Evolutionary conservation across 2,888 invertebrate species (phyloP), one percentile per base, ranked within the genome.

Genomic region (Sesia apiformis): DNA sequence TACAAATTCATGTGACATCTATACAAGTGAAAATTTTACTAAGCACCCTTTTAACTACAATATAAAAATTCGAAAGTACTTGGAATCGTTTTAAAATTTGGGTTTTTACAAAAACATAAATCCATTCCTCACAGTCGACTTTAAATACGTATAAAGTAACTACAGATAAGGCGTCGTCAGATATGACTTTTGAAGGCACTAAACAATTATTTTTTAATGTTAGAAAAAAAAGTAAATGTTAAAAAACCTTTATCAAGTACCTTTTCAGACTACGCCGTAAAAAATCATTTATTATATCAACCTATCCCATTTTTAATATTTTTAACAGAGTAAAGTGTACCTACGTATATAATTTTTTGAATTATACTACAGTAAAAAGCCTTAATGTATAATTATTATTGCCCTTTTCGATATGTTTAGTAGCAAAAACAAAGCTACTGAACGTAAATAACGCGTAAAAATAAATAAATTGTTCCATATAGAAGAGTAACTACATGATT

Each of bases 301-400:
- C 23, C 23, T 23, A 23, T 23, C 23, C 23, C 23, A 23, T 23
- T 23, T 23, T 23, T 23, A 23, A 23, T 23, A 23, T 23, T 23
- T 23, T 23, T 23, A 23, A 23, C 23, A 2, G 23, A 23, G 23
- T 23, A 23, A 23, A 23, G 23, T 23, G 23, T 23, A 23, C 74
- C 72, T 76, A 74, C 63, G 69, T 84, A 75, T 73, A 71, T 63
- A 66, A 65, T 69, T 68, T 67, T 71, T 72, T 68, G 67, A 80
- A 76, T 84, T 83, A 85, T 80, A 74, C 80, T 81, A 85, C 81
- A 84, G 74, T 79, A 83, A 76, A 72, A 71, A 65, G 63, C 62
- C 70, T 79, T 82, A 78, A 76, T 84, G 78, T 82, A 80, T 79
- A 83, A 71, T 81, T 84, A 84, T 88, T 89, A 89, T 89, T 89